Evolutionary conservation across 2,113 vertebrate species (phyloP).

Genomic region (Alexandromys fortis): DNA sequence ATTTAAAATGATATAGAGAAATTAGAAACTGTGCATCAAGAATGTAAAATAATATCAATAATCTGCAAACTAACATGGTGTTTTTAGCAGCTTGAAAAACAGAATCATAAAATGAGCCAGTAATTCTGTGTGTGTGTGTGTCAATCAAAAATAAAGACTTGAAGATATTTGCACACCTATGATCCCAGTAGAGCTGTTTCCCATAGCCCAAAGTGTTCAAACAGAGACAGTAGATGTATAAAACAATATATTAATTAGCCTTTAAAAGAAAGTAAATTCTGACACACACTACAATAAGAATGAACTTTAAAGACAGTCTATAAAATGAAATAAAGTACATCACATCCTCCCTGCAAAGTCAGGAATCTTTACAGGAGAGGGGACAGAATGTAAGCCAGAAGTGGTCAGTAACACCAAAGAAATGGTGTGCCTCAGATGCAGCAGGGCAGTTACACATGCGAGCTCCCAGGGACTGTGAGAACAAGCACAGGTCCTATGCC

Average conservation of each 20-base stretch:
- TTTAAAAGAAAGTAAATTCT: conserved; percentile 29
- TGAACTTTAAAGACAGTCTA: background rate
- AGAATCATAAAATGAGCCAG: background rate
- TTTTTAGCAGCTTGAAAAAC: background rate
- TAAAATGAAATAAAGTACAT: background rate
- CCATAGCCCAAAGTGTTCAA: background rate
- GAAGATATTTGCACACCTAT: background rate
- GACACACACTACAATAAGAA: background rate
- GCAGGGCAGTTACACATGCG: background rate
- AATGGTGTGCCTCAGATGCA: too few relatives aligned
- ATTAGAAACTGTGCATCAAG: background rate
- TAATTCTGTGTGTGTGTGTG: background rate
- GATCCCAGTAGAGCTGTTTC: background rate
- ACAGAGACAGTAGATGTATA: background rate
- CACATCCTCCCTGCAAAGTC: too few relatives aligned
- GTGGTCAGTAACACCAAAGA: background rate
- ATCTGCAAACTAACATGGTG: background rate
- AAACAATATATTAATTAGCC: background rate
- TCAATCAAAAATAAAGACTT: background rate
- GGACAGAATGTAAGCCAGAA: background rate
- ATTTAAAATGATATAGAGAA: background rate
- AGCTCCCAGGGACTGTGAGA: background rate
- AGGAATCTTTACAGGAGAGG: background rate
- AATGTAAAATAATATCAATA: background rate
- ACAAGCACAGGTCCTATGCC: background rate